phyloP scores from a whole-genome alignment of 2,888 invertebrate genomes.

The Ophonus ardosiacus region DNA sequence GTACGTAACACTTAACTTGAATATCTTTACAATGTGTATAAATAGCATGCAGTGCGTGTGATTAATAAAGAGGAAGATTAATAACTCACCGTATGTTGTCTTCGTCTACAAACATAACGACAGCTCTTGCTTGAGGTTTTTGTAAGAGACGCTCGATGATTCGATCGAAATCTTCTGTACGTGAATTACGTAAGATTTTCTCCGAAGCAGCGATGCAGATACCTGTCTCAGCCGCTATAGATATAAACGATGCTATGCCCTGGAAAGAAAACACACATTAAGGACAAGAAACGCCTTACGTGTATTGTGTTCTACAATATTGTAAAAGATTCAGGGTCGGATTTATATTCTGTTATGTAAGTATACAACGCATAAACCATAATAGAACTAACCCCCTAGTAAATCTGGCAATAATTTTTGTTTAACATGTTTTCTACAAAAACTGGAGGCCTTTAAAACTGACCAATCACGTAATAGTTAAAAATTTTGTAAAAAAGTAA shows the following conservation, averaged over 20 bases:
- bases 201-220: conserved; percentile 79
- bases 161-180: conserved; percentile 79
- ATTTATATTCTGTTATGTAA: background rate
- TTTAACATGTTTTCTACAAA: no score
- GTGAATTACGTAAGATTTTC: conserved; percentile 79
- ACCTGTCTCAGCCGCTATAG: conserved; percentile 75
- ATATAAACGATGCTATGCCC: conserved; percentile 80
- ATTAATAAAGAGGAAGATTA: background rate
- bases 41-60: no score
- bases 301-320: background rate
- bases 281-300: no score
- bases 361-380: no score
- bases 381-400: no score
- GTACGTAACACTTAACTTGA: no score
- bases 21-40: no score
- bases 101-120: conserved; percentile 85
- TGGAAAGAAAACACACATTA: conserved; percentile 67
- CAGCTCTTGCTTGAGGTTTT: conserved; percentile 81
- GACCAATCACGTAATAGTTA: no score
- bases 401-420: no score
- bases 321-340: background rate
- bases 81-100: conserved; percentile 80
- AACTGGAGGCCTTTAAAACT: no score
- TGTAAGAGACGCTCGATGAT: conserved; percentile 79
- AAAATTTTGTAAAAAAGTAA: no score